These are phyloP conservation scores for Oxyteleia sp. DNA, from an alignment of 2,888 invertebrate genomes.

Conservation along the genomic window DNA sequence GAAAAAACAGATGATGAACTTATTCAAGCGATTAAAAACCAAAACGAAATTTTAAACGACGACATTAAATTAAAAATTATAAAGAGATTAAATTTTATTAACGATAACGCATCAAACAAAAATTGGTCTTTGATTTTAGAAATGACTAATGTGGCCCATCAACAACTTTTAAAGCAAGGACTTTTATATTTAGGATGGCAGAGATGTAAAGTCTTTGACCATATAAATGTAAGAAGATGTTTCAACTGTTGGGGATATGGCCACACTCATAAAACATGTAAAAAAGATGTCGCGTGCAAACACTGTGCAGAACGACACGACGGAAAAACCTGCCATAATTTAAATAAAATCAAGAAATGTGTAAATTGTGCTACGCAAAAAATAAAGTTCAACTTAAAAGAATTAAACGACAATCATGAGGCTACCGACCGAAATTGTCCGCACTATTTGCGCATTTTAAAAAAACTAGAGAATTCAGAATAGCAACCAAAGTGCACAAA, in stretches of 20 bases:
- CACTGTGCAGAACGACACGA: conserved; percentile 5
- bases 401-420: background rate
- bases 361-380: background rate
- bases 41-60: background rate
- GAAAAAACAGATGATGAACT: conserved; percentile 1
- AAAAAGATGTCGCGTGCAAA: background rate
- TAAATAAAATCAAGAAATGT: background rate
- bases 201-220: conserved; percentile 6
- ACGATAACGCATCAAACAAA: background rate
- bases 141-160: background rate
- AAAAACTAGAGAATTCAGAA: background rate
- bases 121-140: too few relatives aligned
- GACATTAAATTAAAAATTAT: background rate
- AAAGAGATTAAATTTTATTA: conserved; percentile 3
- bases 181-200: background rate
- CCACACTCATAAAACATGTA: background rate
- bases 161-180: background rate
- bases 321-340: background rate
- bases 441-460: background rate
- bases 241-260: conserved; percentile 6
- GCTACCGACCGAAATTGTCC: conserved; percentile 1
- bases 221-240: conserved; percentile 4
- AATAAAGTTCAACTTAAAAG: conserved; percentile 2
- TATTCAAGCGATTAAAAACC: conserved; percentile 2
- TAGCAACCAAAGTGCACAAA: background rate